Base-by-base conservation (phyloP, 2,113 vertebrate genomes). In the Chlamydotis undulata region DNA sequence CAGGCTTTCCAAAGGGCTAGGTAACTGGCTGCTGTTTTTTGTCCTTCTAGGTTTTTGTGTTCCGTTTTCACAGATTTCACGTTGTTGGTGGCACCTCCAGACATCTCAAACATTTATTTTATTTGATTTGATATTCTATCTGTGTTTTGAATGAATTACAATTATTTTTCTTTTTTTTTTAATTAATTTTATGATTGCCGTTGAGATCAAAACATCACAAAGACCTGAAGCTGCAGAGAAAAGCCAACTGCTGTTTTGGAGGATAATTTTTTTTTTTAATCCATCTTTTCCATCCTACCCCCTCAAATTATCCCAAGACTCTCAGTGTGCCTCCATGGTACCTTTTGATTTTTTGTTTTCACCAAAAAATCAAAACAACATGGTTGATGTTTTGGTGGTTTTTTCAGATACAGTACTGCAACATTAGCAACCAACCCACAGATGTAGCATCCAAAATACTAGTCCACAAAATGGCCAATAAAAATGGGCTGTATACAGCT, bases 181-280 rank as follows among this genome's bases (percentile, higher is more conserved):
- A 23, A 21, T 37, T 43, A 41, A 7, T 53, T 35, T 7, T 2
- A 11, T 28, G 2, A 16, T 59, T 45, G 18, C 1, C 2, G 1
- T 17, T 52, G 5, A 29, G 5, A 56, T 89, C 23, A 69, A 80
- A 90, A 55, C 59, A 68, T 9, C 24, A 31, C 0, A 8, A 85
- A 50, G 25, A 4, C 4, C 29, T 33, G 24, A 83, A 79, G 10
- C 23, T 68, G 25, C 15, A 86, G 45, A 71, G 39, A 77, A 83
- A 84, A 47, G 3, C 19, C n/a, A 1, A 7, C 7, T 68, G 25
- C 10, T 55, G 5, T 67, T 90, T 33, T 49, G 4, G 6, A 47
- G 8, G 28, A 41, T 10, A 21, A 2, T 24, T 49, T 21, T 2
- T 24, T 77, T 25, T 71, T 43, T 43, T 43, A 43, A 15, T 18